Base-by-base conservation (phyloP, 2,888 invertebrate species). In the Mythimna vitellina region DNA sequence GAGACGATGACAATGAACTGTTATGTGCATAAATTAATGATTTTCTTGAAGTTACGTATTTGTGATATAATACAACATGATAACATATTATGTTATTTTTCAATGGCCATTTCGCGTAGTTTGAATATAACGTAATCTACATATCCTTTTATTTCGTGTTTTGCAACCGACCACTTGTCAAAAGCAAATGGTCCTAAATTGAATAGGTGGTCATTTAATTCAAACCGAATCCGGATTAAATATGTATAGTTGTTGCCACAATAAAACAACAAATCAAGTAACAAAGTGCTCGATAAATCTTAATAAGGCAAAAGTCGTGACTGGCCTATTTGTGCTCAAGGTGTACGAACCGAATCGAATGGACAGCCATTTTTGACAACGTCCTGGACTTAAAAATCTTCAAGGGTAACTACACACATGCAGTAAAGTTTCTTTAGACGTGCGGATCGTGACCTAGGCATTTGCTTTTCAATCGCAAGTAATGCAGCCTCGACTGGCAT, bases 391-490 rank as follows among this genome's bases (percentile, higher is more conserved):
- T 76, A 71, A 76, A 81, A 89, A 85, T 87, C 73, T 88, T 82
- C 93, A 93, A 94, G 93, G 93, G 90, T 90, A 90, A 89, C 82
- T 70, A 78, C 82, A 81, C 82, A 85, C 78, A 84, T 83, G 82
- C 77, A 69, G 76, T 61, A 67, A 86, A 86, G 84, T 89, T 86
- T 88, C 87, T 87, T 80, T 86, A 81, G 81, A 85, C 91, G 91
- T 92, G 92, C 84, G 66, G 81, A 61, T 84, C 92, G 91, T 94
- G 94, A 93, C 93, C 94, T 93, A 93, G 93, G 90, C 92, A 93
- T 94, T 94, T 93, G 86, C 82, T 86, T 83, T 86, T 83, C 79
- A 85, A 86, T 71, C 81, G 75, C 76, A 72, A 75, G 68, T 81
- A 81, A 85, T 75, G 75, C 78, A 78, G 84, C 84, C 88, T 89